These are phyloP conservation scores for Cephus sareptanus DNA, from an alignment of 2,888 invertebrate species.

Conservation along the genomic window DNA sequence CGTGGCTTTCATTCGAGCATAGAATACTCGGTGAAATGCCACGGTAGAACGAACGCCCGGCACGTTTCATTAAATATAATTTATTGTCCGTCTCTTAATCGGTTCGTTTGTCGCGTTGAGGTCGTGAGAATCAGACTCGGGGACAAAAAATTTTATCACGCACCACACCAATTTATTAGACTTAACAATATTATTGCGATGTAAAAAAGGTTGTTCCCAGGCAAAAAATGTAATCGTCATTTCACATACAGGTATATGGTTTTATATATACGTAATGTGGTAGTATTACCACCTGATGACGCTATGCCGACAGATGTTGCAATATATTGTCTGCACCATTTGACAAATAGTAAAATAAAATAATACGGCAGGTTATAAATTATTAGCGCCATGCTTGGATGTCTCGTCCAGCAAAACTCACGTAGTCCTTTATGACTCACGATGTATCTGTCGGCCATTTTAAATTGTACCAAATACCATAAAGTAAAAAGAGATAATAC, in stretches of 20 bases:
- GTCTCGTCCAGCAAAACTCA: neutral
- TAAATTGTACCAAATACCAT: neutral
- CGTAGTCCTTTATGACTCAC: neutral
- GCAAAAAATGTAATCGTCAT: neutral
- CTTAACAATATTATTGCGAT: neutral
- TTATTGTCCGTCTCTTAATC: neutral
- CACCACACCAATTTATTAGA: neutral
- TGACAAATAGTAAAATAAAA: neutral
- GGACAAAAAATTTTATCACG: neutral
- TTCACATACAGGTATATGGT: neutral
- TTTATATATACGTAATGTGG: neutral
- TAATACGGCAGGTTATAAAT: neutral
- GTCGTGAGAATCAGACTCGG: neutral
- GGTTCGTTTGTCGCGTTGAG: neutral
- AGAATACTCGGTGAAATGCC: neutral
- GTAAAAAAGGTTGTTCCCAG: neutral
- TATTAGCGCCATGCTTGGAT: neutral
- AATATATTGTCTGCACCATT: neutral
- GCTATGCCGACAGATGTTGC: neutral
- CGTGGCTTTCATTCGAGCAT: neutral
- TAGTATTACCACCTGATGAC: neutral
- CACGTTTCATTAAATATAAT: constrained; percentile 6
- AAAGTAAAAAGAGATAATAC: neutral
- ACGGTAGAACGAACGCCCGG: constrained; percentile 2
- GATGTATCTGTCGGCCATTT: neutral